Conservation (phyloP, 2,797 vertebrate genomes). For the Bradypodion pumilum region DNA sequence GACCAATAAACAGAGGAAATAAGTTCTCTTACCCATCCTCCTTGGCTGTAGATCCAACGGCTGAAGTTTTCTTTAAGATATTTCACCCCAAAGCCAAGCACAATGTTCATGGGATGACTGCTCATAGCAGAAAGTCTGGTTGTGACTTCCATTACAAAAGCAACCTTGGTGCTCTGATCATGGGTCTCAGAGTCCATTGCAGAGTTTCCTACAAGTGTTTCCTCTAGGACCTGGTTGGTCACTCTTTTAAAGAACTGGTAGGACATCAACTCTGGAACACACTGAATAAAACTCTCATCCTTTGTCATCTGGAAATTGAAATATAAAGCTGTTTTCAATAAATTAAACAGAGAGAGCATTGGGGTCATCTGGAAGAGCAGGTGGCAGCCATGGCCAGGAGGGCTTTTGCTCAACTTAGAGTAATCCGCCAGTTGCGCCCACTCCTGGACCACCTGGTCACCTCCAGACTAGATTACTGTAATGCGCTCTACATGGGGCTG, state of each 20-base stretch:
- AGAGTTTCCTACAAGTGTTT: constrained; percentile 28
- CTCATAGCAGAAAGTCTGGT: constrained; percentile 76
- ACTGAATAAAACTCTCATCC: constrained; percentile 42
- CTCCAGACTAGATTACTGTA: no score
- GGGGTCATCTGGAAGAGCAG: no score
- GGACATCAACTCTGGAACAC: constrained; percentile 55
- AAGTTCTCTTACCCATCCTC: constrained; percentile 80
- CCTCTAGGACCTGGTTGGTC: constrained; percentile 61
- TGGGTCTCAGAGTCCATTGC: constrained; percentile 43
- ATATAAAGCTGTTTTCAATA: constrained; percentile 10
- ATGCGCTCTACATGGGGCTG: no score
- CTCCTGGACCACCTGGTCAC: no score
- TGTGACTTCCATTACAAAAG: constrained; percentile 80
- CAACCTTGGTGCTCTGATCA: constrained; percentile 71
- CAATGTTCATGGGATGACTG: constrained; percentile 76
- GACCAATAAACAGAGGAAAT: not conserved
- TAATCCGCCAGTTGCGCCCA: no score
- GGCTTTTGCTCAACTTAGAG: no score
- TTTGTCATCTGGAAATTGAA: constrained; percentile 71
- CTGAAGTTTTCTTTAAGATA: constrained; percentile 82
- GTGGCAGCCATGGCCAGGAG: no score
- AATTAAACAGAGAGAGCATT: not conserved
- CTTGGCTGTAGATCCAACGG: constrained; percentile 76
- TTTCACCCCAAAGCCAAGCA: constrained; percentile 80
- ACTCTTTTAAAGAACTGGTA: constrained; percentile 77